phyloP scores from a whole-genome alignment of 2,113 vertebrate genomes.

The Coryphaenoides rupestris region DNA sequence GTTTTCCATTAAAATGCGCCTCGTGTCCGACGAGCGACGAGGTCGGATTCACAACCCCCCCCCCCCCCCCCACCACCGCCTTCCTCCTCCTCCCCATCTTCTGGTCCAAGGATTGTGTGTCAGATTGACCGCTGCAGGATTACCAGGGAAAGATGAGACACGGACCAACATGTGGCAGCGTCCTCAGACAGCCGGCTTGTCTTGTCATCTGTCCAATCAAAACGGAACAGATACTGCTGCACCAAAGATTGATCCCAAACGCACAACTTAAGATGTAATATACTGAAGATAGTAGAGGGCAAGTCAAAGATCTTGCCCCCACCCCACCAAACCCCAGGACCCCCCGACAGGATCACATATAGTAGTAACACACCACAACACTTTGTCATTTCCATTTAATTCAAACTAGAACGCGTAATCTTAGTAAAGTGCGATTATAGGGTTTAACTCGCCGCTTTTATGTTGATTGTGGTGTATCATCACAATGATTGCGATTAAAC shows the following conservation, averaged over 20 bases:
- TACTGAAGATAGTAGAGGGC: background rate
- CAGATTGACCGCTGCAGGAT: conserved; percentile 57
- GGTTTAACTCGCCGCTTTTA: conserved; percentile 58
- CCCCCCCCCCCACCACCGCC: conserved; percentile 13
- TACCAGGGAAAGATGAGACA: conserved; percentile 56
- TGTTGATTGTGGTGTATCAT: conserved; percentile 65
- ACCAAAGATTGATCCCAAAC: conserved; percentile 1
- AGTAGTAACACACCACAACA: conserved; percentile 39
- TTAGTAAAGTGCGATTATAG: conserved; percentile 40
- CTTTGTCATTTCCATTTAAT: conserved; percentile 40
- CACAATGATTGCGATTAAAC: conserved; percentile 60
- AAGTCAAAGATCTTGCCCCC: background rate
- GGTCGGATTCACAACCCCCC: conserved; percentile 44
- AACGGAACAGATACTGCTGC: conserved; percentile 28
- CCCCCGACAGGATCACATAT: too few species aligned
- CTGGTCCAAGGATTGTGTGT: conserved; percentile 31
- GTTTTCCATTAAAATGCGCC: conserved; percentile 65
- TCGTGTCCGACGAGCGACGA: conserved; percentile 56
- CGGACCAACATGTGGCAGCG: conserved; percentile 49
- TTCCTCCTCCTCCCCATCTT: conserved; percentile 25
- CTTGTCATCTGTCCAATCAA: conserved; percentile 26
- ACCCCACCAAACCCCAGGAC: background rate
- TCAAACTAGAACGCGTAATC: conserved; percentile 54
- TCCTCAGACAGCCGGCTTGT: conserved; percentile 29
- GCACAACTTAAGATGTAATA: conserved; percentile 11